A percentile compares a stretch with the other conserved stretches of the same genome.
Conservation (phyloP, 2,113 vertebrate genomes). For the Junco hyemalis region DNA sequence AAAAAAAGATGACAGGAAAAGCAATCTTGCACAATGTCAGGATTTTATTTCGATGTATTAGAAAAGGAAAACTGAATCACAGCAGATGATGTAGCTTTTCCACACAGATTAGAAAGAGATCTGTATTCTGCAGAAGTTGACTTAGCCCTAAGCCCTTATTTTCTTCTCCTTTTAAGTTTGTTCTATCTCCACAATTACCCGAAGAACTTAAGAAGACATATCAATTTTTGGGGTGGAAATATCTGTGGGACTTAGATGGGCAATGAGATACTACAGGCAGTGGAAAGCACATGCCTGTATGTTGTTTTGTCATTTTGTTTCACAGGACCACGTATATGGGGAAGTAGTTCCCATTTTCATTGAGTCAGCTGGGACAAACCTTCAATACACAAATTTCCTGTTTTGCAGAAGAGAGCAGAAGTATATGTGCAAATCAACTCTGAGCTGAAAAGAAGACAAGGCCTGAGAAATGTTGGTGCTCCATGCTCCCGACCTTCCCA, state of each 20-base stretch:
- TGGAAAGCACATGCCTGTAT: neutral
- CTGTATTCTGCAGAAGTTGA: neutral
- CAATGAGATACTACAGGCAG: neutral
- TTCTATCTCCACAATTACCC: neutral
- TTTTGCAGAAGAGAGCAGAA: neutral
- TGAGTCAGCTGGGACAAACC: fast-evolving
- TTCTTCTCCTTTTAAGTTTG: neutral
- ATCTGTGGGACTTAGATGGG: neutral
- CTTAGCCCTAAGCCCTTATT: neutral
- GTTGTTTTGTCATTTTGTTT: neutral
- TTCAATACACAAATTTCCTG: neutral
- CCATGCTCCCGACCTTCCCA: neutral
- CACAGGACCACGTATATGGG: neutral
- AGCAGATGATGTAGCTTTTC: neutral
- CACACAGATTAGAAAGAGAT: neutral
- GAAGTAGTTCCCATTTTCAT: neutral
- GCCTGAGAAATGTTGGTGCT: neutral
- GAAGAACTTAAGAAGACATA: neutral
- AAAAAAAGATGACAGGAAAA: neutral
- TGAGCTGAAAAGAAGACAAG: neutral
- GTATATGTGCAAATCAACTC: neutral
- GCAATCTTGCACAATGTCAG: neutral
- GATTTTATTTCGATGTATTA: neutral
- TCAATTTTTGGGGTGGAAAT: neutral
- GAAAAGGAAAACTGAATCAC: neutral